phyloP scores from a whole-genome alignment of 2,797 vertebrate species.

The Coregonus suidteri region DNA sequence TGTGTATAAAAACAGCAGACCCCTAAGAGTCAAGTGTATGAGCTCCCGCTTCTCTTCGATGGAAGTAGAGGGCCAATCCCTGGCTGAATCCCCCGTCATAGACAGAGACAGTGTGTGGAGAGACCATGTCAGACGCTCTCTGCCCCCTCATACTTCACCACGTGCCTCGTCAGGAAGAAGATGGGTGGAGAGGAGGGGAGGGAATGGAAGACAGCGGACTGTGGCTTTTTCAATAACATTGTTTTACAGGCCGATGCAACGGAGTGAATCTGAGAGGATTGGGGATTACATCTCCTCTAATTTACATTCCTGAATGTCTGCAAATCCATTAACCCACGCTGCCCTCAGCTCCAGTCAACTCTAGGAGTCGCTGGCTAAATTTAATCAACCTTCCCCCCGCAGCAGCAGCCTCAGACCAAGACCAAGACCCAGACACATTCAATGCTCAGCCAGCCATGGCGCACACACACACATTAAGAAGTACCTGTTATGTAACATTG shows the following conservation, averaged over 20 bases:
- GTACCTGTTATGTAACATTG: conserved; percentile 38
- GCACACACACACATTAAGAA: conserved; percentile 26
- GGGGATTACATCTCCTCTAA: conserved; percentile 65
- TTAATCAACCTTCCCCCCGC: conserved; percentile 37
- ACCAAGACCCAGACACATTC: conserved; percentile 4
- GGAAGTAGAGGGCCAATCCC: not conserved
- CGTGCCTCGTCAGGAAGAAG: not conserved
- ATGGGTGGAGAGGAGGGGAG: conserved; percentile 2
- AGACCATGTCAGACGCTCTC: not conserved
- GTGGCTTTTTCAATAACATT: conserved; percentile 38
- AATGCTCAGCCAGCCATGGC: conserved; percentile 17
- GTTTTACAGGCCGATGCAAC: conserved; percentile 23
- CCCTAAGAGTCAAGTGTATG: not conserved
- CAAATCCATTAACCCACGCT: conserved; percentile 70
- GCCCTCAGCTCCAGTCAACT: conserved; percentile 39
- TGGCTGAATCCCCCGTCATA: not conserved
- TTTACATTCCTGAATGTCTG: conserved; percentile 72
- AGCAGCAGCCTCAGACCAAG: not conserved
- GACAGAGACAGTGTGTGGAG: not conserved
- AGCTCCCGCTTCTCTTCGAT: not conserved
- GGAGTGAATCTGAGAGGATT: conserved; percentile 48
- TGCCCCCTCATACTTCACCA: not conserved
- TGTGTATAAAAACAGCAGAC: not conserved
- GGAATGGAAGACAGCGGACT: conserved; percentile 7
- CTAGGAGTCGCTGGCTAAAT: conserved; percentile 34